phyloP scores from a whole-genome alignment of 2,113 vertebrate genomes.

The Cryptomyrus ogoouensis region DNA sequence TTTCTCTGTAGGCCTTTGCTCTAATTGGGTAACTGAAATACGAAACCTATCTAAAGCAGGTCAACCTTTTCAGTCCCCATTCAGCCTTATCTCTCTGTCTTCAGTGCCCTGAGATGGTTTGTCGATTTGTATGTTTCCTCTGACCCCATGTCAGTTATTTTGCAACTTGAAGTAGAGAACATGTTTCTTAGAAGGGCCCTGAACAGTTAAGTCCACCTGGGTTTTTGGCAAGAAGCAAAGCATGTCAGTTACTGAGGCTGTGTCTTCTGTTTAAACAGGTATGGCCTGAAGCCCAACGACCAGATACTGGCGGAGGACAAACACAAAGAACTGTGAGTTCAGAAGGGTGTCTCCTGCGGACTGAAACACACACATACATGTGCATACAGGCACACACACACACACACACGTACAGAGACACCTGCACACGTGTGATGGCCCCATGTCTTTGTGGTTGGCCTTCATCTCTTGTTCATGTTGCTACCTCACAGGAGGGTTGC shows the following conservation, averaged over 20 bases:
- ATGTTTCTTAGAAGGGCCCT: not conserved
- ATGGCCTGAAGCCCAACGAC: slow-evolving; percentile 88
- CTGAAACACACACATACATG: not conserved
- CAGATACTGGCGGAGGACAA: slow-evolving; percentile 96
- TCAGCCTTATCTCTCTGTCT: not conserved
- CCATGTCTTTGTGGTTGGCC: not conserved
- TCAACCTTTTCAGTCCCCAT: not conserved
- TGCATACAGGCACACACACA: not conserved
- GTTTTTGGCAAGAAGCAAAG: not conserved
- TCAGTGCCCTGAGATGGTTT: not conserved
- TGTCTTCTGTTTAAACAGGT: slow-evolving; percentile 59
- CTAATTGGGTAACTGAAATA: not conserved
- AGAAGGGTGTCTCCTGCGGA: not conserved
- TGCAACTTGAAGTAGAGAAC: not conserved
- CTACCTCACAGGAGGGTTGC: not conserved
- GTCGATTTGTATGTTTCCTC: not conserved
- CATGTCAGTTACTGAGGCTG: not conserved
- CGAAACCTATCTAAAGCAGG: not conserved
- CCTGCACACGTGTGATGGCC: not conserved
- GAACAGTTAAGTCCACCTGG: not conserved
- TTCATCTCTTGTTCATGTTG: not conserved
- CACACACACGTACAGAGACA: not conserved
- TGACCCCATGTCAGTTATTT: not conserved
- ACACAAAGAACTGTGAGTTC: slow-evolving; percentile 88
- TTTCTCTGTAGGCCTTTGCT: not conserved